Base-by-base conservation (phyloP, 1,140 invertebrate species). In the Rhagoletis pomonella region DNA sequence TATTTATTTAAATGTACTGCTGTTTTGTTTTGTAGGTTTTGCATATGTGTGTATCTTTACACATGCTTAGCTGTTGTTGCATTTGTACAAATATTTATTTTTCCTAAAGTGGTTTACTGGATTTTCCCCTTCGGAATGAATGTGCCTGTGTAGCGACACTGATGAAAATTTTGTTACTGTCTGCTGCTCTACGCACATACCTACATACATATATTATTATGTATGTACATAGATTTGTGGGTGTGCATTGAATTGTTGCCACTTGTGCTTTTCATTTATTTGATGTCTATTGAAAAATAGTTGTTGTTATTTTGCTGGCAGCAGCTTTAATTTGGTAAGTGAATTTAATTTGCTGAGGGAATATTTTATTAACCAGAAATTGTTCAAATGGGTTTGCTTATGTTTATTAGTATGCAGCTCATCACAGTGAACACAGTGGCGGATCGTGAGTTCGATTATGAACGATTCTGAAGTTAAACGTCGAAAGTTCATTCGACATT, bases 1-100 rank as follows among this genome's bases (percentile, higher is more conserved):
- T 81, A 81, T 81, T 81, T 81, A 81, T 81, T 81, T 81, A 81
- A 81, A 81, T 55, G 47, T n/a, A 29, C 73, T 55, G 4, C 44
- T 47, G 73, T 5, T 58, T 29, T 81, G n/a, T 81, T 55, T 9
- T 55, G 4, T 10, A 1, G 12, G n/a, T 55, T 62, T 29, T 50
- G 19, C 55, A 5, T 81, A 62, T n/a, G 17, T 17, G 17, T 62
- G 1, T 47, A 77, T 29, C 17, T 1, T 4, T 17, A 44, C 47
- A 10, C 12, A 17, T 10, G 5, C 7, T 10, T 77, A 47, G 14
- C 10, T 81, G 73, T 55, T 55, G 42, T 44, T 81, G n/a, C 55
- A 9, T 19, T 73, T 73, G 69, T 10, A 55, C 5, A 81, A 81
- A 81, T 81, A 81, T 81, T 81, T 58, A 81, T 81, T 55, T 81